Evolutionary conservation across 2,113 vertebrate genomes (phyloP), one percentile per base, ranked within the genome.

Genomic region (Fregetta grallaria): DNA sequence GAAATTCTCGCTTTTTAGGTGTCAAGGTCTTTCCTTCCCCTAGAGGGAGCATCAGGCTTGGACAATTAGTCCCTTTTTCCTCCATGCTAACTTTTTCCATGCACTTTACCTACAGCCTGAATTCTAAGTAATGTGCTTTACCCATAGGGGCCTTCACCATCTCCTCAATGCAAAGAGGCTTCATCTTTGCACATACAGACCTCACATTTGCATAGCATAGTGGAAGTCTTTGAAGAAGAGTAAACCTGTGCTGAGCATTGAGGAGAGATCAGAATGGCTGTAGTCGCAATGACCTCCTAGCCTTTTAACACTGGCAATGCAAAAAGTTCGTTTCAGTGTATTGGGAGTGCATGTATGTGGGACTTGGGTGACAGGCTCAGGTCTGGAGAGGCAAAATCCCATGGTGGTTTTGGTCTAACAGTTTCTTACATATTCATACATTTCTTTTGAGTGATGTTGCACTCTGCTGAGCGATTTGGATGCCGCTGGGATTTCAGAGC

Each of bases 21-120:
- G 92, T 49, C 27, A 79, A 52, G 25, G n/a, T 87, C 22, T 79
- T 91, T 91, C 11, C n/a, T 81, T 84, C 96, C 96, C 59, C 86
- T 97, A 96, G 91, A 94, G 92, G 96, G 96, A 97, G 96, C 88
- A 79, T 79, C 15, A 42, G 32, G 18, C 77, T 92, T n/a, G 29
- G 27, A 65, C 32, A 94, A 58, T 75, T 65, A 73, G 14, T 63
- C 52, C 27, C 2, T n/a, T 89, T 91, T 82, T 27, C 42, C 13
- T 85, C 65, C 27, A 2, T 0, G 0, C 30, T 34, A 42, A 17
- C 55, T 63, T 45, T 71, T 87, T 81, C 38, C 15, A 10, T 19
- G 20, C 45, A 3, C 65, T 81, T 58, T 21, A 29, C 36, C 32
- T 38, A 12, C 55, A 80, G 44, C 13, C 38, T 74, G 76, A 47